Evolutionary conservation across 2,797 vertebrate genomes (phyloP).

Genomic region (Cryptoprocta ferox): DNA sequence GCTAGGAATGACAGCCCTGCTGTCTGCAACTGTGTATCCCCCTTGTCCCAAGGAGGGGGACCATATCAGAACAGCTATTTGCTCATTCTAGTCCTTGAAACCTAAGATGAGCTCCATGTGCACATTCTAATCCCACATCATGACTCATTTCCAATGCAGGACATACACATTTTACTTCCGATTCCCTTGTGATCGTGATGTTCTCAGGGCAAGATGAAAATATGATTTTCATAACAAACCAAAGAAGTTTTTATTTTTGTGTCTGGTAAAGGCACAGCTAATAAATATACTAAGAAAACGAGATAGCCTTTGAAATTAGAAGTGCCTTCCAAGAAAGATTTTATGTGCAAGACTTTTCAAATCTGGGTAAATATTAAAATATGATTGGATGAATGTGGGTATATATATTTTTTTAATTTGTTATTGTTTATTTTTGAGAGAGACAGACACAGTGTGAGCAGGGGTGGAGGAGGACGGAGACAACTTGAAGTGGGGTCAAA

Average conservation of each 20-base stretch:
- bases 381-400: neutral
- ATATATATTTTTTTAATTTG: neutral
- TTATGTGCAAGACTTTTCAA: neutral
- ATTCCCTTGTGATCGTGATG: neutral
- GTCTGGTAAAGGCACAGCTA: neutral
- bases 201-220: neutral
- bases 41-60: neutral
- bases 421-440: too few species aligned
- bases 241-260: neutral
- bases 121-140: neutral
- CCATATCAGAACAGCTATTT: too few species aligned
- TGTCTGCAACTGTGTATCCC: neutral
- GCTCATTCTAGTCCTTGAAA: neutral
- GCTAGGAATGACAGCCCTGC: neutral
- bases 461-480: too few species aligned
- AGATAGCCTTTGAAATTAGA: conserved; percentile 45
- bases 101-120: neutral
- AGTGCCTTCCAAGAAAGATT: neutral
- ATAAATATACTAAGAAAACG: conserved; percentile 45
- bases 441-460: too few species aligned
- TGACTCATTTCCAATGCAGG: neutral
- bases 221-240: neutral
- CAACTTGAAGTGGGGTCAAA: too few species aligned
- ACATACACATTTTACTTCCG: neutral
- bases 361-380: neutral